Conservation (phyloP, 2,797 vertebrate species). For the Arctocebus calabarensis region DNA sequence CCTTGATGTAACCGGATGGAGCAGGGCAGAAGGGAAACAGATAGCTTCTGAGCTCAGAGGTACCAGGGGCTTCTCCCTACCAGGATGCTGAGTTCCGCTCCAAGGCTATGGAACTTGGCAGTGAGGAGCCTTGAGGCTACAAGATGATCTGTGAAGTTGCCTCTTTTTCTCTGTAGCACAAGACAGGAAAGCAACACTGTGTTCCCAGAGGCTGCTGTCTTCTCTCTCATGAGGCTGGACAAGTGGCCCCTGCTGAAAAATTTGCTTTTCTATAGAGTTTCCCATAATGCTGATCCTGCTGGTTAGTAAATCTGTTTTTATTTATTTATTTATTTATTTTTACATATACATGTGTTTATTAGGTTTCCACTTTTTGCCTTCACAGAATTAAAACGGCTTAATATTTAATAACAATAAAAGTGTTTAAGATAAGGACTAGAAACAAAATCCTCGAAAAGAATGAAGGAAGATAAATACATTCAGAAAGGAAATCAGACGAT, state of each 20-base stretch:
- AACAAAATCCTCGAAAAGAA: too few relatives aligned
- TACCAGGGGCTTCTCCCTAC: not conserved
- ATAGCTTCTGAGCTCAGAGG: not conserved
- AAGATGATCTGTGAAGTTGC: not conserved
- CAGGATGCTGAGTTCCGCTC: too few relatives aligned
- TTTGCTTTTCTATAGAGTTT: not conserved
- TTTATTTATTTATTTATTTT: too few relatives aligned
- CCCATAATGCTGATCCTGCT: too few relatives aligned
- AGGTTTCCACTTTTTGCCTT: too few relatives aligned
- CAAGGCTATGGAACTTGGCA: too few relatives aligned
- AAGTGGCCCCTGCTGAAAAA: not conserved
- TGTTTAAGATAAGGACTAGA: too few relatives aligned
- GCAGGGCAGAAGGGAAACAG: not conserved
- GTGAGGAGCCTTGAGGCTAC: rapidly evolving
- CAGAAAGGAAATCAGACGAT: too few relatives aligned
- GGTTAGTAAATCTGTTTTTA: not conserved
- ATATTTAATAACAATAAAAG: too few relatives aligned
- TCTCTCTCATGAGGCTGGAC: not conserved
- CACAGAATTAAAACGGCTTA: too few relatives aligned
- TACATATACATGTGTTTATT: too few relatives aligned
- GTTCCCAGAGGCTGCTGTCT: not conserved
- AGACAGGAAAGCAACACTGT: not conserved
- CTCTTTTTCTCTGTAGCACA: not conserved
- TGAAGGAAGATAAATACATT: too few relatives aligned
- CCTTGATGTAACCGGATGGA: rapidly evolving